phyloP scores from a whole-genome alignment of 2,797 vertebrate species.

The Tangara arthus region DNA sequence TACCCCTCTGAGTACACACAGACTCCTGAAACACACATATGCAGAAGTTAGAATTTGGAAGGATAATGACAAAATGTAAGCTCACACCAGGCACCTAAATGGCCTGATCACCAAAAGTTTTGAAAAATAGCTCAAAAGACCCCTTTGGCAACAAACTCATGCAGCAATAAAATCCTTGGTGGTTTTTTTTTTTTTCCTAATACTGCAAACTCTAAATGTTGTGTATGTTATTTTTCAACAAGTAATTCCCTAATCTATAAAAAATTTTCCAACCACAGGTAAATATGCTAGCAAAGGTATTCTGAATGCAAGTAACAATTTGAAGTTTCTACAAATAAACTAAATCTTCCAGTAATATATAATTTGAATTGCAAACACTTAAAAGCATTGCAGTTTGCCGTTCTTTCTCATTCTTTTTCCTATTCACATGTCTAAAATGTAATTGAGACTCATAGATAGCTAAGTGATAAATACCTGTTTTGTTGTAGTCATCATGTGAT shows the following conservation, averaged over 20 bases:
- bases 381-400: neutral
- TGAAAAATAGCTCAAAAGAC: neutral
- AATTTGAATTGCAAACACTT: neutral
- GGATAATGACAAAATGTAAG: neutral
- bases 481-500: neutral
- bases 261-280: neutral
- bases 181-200: neutral
- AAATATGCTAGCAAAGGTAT: neutral
- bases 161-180: neutral
- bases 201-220: neutral
- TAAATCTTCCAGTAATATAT: neutral
- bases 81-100: neutral
- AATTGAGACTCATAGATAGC: neutral
- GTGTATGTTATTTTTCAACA: neutral
- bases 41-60: neutral
- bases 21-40: neutral
- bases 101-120: neutral
- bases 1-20: neutral
- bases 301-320: neutral
- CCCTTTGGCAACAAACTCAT: neutral
- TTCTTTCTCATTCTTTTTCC: neutral
- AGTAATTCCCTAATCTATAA: neutral
- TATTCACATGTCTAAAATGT: neutral
- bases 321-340: neutral
- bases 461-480: neutral